Conservation (phyloP, 2,113 vertebrate species). For the Cochlearius cochlearius region DNA sequence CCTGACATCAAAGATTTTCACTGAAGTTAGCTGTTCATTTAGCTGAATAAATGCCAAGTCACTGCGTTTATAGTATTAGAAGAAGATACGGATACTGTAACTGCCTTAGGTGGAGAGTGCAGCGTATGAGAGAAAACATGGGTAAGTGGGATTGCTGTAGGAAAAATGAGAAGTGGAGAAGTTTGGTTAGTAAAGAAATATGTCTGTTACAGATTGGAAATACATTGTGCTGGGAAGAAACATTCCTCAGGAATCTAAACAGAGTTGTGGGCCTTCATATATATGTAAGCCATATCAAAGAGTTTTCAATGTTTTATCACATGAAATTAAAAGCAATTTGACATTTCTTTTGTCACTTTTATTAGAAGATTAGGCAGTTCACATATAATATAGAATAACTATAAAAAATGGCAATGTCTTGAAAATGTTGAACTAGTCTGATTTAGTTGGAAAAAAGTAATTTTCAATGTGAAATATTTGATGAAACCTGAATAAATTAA, state of each 20-base stretch:
- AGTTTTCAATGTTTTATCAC: background rate
- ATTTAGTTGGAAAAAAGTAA: background rate
- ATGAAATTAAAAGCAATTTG: background rate
- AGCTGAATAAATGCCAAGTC: background rate
- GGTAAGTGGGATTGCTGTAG: background rate
- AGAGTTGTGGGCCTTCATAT: background rate
- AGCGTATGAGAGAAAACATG: background rate
- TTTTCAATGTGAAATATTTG: background rate
- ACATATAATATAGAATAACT: background rate
- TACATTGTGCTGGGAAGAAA: background rate
- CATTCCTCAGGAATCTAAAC: background rate
- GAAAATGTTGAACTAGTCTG: background rate
- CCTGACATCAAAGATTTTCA: background rate
- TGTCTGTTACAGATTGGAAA: background rate
- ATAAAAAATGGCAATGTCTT: background rate
- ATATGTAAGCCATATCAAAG: background rate
- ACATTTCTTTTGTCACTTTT: background rate
- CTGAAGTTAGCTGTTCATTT: background rate
- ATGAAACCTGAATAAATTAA: background rate
- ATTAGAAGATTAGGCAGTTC: background rate
- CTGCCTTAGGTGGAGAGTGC: background rate
- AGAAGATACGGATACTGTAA: background rate
- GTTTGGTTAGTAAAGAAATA: background rate
- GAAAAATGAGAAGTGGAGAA: background rate
- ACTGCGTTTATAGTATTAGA: background rate